Evolutionary conservation across 2,888 invertebrate species (phyloP).

Genomic region (Tipula confusa): DNA sequence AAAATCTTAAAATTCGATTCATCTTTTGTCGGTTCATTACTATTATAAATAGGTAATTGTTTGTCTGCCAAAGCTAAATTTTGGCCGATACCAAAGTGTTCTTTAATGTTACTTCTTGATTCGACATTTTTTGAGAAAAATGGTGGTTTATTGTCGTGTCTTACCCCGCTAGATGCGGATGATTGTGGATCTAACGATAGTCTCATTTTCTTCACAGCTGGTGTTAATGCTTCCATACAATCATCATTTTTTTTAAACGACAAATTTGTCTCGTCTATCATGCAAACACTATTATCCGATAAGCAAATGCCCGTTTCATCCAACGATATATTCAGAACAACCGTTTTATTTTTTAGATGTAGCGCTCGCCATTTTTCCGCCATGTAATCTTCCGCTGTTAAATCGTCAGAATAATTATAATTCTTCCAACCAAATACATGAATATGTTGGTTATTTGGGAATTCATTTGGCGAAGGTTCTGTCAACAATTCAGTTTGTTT

Average conservation of each 20-base stretch:
- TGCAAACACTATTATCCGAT: background rate
- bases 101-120: too few species aligned
- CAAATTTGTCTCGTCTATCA: background rate
- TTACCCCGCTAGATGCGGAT: too few species aligned
- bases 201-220: background rate
- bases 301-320: constrained; percentile 38
- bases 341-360: constrained; percentile 39
- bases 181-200: background rate
- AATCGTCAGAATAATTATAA: constrained; percentile 40
- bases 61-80: background rate
- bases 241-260: background rate
- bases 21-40: background rate
- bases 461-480: background rate
- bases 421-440: constrained; percentile 37
- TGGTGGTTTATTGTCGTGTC: background rate
- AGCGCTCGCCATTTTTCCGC: background rate
- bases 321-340: constrained; percentile 36
- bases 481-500: constrained; percentile 35
- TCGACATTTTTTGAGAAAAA: background rate
- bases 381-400: constrained; percentile 44
- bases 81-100: background rate
- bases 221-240: background rate
- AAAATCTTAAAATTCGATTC: background rate
- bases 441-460: background rate
- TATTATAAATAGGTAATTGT: background rate